Evolutionary conservation across 2,113 vertebrate species (phyloP), one percentile per base, ranked within the genome.

Genomic region (Platichthys flesus): DNA sequence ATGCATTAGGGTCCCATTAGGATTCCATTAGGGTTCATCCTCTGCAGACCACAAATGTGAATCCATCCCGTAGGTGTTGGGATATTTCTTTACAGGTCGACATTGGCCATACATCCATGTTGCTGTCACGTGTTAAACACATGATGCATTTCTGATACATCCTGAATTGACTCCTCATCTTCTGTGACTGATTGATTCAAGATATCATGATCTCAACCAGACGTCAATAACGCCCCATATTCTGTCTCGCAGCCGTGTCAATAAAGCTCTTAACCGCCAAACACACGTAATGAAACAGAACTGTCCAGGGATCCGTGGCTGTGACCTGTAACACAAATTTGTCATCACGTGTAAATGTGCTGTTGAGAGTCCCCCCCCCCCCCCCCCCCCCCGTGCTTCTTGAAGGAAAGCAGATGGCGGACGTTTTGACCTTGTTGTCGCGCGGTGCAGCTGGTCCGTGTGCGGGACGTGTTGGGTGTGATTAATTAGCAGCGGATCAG

Each of bases 391-490:
- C 24, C 24, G 1, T 31, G 60, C 62, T 67, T 70, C 67, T 61
- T 62, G 84, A 84, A 63, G 56, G 83, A 62, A 75, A 60, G 18
- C 89, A 90, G 90, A 89, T 87, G 87, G 85, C 65, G 49, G 59
- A 42, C 76, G 58, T 35, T 76, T 55, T 79, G 83, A 85, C 83
- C 81, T 62, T 3, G 9, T 60, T 77, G 79, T 76, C 64, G 76
- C 69, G 62, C 35, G 66, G 62, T 78, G 23, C 74, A 76, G 85
- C 74, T 57, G 77, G 10, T 69, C 57, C 3, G 9, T 70, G 23
- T 40, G 18, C 65, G 40, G 59, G 63, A 57, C 9, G 40, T 73
- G 66, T 80, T 84, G 59, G 23, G 18, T 64, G 52, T 71, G 77
- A 81, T 84, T 85, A 87, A 88, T 91, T 81, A 88, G 59, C 65